These are phyloP conservation scores for Diadema setosum DNA, from an alignment of 35 echinoderm and acorn worm genomes.

Conservation along the genomic window DNA sequence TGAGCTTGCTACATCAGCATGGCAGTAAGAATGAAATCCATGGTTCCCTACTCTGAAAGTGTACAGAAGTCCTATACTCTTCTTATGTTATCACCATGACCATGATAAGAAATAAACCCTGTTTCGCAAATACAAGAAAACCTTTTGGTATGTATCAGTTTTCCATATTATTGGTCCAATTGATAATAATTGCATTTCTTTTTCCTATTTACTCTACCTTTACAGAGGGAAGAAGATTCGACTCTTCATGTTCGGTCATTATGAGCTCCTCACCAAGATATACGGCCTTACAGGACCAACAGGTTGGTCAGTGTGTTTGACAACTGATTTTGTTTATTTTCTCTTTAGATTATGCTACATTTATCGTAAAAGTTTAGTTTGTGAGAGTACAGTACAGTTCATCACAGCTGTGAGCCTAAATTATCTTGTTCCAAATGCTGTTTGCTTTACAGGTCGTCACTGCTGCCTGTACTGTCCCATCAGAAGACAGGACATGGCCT, in stretches of 20 bases:
- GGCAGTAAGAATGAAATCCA: not conserved
- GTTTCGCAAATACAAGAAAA: too few species aligned
- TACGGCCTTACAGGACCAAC: slow-evolving; percentile 15
- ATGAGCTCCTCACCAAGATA: slow-evolving; percentile 2
- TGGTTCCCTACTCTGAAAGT: not conserved
- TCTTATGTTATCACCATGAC: not conserved
- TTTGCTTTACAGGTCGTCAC: not conserved
- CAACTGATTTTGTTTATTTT: not conserved
- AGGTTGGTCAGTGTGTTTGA: not conserved
- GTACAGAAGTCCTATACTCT: not conserved
- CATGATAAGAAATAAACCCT: too few species aligned
- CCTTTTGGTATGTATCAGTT: not conserved
- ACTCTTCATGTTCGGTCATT: slow-evolving; percentile 11
- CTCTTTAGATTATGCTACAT: not conserved
- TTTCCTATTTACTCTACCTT: not conserved
- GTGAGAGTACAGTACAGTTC: not conserved
- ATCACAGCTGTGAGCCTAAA: not conserved
- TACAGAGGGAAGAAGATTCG: slow-evolving; percentile 3
- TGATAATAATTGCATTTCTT: not conserved
- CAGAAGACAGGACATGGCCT: not conserved
- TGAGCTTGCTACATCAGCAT: not conserved
- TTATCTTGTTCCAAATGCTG: too few species aligned
- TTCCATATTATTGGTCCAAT: not conserved
- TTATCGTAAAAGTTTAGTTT: not conserved
- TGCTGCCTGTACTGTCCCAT: not conserved